Percentiles rank a stretch among this genome's conserved stretches.
These are phyloP conservation scores for Drosophila auraria DNA, from an alignment of 1,140 invertebrate species.

Conservation along the genomic window DNA sequence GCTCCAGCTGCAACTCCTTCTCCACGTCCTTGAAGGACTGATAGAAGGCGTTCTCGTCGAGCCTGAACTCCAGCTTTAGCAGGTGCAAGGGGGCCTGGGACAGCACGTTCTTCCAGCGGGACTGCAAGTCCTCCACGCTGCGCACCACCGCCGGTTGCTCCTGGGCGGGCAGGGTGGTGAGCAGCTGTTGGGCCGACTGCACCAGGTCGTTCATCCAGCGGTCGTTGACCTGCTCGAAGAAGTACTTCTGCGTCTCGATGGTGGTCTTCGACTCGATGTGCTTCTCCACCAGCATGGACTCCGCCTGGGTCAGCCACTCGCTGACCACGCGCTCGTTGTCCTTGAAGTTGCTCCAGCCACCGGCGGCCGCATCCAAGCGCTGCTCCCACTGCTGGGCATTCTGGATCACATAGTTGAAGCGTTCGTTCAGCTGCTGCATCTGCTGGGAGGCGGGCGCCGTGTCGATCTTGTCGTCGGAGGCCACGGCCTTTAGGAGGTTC, in stretches of 20 bases:
- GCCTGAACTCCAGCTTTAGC: conserved; percentile 94
- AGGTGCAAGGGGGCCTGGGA: conserved; percentile 93
- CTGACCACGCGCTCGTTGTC: conserved; percentile 92
- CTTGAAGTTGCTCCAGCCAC: conserved; percentile 94
- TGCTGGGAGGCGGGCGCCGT: conserved; percentile 89
- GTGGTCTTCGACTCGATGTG: conserved; percentile 92
- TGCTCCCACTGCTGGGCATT: conserved; percentile 92
- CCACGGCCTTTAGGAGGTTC: conserved; percentile 92
- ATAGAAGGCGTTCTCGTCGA: conserved; percentile 94
- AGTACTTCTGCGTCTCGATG: conserved; percentile 92
- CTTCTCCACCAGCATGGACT: conserved; percentile 92
- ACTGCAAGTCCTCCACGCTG: conserved; percentile 90
- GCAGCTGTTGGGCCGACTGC: conserved; percentile 92
- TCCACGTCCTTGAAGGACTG: conserved; percentile 95
- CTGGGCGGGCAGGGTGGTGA: conserved; percentile 88
- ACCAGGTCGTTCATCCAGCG: conserved; percentile 93
- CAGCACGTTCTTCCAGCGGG: conserved; percentile 92
- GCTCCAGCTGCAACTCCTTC: conserved; percentile 93
- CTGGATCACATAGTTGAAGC: conserved; percentile 91
- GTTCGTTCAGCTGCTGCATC: conserved; percentile 92
- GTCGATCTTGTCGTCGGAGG: conserved; percentile 90
- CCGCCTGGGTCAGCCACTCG: conserved; percentile 94
- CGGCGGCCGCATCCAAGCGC: conserved; percentile 90
- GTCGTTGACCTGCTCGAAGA: conserved; percentile 94
- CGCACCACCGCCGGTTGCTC: conserved; percentile 90